These are phyloP conservation scores for Drosophila pectinifera DNA, from an alignment of 1,140 invertebrate genomes.

Conservation along the genomic window DNA sequence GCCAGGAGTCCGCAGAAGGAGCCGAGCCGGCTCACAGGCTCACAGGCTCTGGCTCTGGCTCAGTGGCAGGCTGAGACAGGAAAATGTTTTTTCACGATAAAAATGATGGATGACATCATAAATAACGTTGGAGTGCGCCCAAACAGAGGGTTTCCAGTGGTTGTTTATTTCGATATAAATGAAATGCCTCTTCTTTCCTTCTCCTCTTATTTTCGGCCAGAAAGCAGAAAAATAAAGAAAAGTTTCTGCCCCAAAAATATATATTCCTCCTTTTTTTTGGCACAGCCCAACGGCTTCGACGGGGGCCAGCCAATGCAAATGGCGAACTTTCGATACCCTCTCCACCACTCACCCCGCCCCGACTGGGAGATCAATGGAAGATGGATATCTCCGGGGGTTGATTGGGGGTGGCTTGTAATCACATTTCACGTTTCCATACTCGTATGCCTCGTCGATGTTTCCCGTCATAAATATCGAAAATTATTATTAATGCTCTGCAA, in stretches of 20 bases:
- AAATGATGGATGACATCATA: constrained; percentile 85
- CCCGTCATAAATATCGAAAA: constrained; percentile 82
- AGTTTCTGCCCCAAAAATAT: constrained; percentile 62
- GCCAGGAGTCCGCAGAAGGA: constrained; percentile 50
- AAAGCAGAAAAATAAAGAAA: constrained; percentile 59
- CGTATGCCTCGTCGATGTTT: constrained; percentile 67
- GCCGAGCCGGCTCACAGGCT: constrained; percentile 33
- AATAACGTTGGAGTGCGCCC: constrained; percentile 84
- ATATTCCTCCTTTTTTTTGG: constrained; percentile 43
- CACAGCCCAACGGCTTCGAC: constrained; percentile 46
- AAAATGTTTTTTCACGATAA: constrained; percentile 85
- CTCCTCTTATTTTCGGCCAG: constrained; percentile 64
- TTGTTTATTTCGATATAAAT: constrained; percentile 85
- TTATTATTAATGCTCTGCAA: constrained; percentile 75
- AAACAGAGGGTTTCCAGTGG: constrained; percentile 83
- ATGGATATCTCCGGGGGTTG: constrained; percentile 43
- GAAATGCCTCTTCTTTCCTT: constrained; percentile 72
- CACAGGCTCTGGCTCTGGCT: constrained; percentile 33
- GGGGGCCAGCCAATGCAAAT: constrained; percentile 63
- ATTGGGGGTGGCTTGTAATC: constrained; percentile 70
- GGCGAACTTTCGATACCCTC: constrained; percentile 68
- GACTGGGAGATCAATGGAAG: constrained; percentile 60
- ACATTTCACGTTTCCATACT: constrained; percentile 71
- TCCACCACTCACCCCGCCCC: constrained; percentile 16
- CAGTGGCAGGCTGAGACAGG: constrained; percentile 80